Base-by-base conservation (phyloP, 2,888 invertebrate genomes). In the Tenthredo distinguenda region DNA sequence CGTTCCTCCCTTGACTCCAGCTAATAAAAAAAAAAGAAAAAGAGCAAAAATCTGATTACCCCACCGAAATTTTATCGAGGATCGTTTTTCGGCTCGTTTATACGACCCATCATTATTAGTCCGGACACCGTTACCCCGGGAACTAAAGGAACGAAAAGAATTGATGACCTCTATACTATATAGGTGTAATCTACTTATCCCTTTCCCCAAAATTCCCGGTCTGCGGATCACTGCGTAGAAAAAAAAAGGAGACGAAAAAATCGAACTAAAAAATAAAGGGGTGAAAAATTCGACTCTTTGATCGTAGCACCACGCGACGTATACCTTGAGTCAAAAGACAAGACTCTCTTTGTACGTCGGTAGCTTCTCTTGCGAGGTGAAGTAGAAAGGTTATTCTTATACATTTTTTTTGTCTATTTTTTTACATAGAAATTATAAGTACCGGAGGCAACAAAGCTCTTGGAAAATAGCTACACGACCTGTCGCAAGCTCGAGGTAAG, bases 181-280 rank as follows among this genome's bases (percentile, higher is more conserved):
- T 72, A 18, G 18, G 55, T 37, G 79, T 55, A 58, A 79, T 58
- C 79, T 34, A 79, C 58, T 79, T 79, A 58, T 79, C 55, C 79
- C 79, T 55, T 55, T 55, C 37, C 55, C 77, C 7, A 55, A 55
- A 79, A 34, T 37, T 21, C 79, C 37, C 12, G n/a, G 34, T 34
- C 40, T 47, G 43, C 79, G 79, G 37, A 55, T 79, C 55, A 18
- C 55, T 34, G 50, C 55, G 50, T 26, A 15, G 37, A 55, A 18
- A 15, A 31, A 4, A 58, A 79, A 12, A 37, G 37, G 4, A 10
- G 58, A 10, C n/a, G 55, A 55, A 31, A 55, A 26, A 50, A 15
- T 10, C 9, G 2, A 68, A 31, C 1, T 18, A 31, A 10, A 74
- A 77, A 55, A 77, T 1, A 77, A 55, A 37, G 34, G 12, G 31